Conservation (phyloP, 2,113 vertebrate genomes). For the Castor canadensis region DNA sequence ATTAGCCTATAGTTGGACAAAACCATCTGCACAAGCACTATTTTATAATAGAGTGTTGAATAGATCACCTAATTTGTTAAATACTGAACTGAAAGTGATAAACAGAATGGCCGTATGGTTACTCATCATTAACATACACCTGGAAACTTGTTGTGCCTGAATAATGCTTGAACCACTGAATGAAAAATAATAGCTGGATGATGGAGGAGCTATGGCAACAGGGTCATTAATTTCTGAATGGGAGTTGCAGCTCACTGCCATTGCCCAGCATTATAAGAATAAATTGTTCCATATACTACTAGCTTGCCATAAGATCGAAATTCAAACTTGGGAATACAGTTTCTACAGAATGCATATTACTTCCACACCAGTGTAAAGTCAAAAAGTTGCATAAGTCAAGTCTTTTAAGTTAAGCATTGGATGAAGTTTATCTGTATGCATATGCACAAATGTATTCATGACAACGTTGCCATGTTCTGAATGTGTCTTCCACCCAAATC, state of each 20-base stretch:
- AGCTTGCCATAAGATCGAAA: not conserved
- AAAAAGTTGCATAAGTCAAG: not conserved
- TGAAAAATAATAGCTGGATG: not conserved
- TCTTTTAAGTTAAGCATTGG: not conserved
- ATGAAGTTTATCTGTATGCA: not conserved
- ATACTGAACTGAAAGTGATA: not conserved
- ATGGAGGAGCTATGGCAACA: accelerated
- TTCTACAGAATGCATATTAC: not conserved
- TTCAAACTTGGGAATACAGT: not conserved
- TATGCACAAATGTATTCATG: not conserved
- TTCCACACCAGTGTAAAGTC: not conserved
- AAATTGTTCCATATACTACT: not conserved
- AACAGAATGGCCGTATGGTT: not conserved
- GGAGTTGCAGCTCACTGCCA: too few relatives aligned
- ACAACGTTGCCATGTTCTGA: not conserved
- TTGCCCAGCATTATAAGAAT: not conserved
- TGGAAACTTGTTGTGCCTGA: not conserved
- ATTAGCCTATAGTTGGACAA: not conserved
- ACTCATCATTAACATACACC: not conserved
- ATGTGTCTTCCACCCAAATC: not conserved
- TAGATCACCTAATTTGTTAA: not conserved
- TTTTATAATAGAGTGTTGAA: not conserved
- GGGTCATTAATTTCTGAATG: not conserved
- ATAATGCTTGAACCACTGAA: not conserved
- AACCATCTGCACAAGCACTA: not conserved